Evolutionary conservation across 2,113 vertebrate genomes (phyloP).

Genomic region (Oreochromis aureus): DNA sequence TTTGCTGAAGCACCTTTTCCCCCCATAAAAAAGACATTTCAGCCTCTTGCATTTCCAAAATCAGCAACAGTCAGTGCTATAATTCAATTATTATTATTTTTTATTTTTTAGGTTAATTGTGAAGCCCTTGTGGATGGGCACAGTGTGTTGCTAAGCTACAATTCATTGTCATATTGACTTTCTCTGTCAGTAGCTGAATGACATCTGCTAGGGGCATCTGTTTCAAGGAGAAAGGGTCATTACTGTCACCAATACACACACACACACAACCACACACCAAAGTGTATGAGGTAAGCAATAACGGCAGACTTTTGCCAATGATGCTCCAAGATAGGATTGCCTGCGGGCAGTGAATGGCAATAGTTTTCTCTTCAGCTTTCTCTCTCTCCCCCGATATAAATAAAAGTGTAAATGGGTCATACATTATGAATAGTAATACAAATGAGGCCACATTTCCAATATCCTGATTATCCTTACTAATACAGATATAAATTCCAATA

Average conservation of each 20-base stretch:
- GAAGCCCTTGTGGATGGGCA: not conserved
- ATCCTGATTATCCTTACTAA: conserved; percentile 11
- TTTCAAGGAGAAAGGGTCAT: conserved; percentile 28
- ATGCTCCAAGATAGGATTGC: conserved; percentile 17
- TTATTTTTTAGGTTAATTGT: not conserved
- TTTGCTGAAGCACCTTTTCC: not conserved
- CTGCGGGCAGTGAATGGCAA: not conserved
- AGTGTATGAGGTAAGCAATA: conserved; percentile 25
- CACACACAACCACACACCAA: not conserved
- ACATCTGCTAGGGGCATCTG: conserved; percentile 49
- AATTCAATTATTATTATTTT: not conserved
- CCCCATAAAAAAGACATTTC: not conserved
- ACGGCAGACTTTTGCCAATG: not conserved
- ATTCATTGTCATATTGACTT: conserved; percentile 42
- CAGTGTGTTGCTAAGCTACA: not conserved
- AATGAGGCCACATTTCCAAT: conserved; percentile 12
- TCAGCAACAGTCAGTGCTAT: conserved; percentile 2
- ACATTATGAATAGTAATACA: conserved; percentile 13
- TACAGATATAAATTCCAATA: conserved; percentile 11
- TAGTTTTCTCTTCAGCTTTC: not conserved
- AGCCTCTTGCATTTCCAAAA: not conserved
- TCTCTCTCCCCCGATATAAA: not conserved
- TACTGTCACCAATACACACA: not conserved
- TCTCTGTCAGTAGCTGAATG: conserved; percentile 21
- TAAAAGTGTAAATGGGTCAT: conserved; percentile 30